Evolutionary conservation across 1,140 invertebrate genomes (phyloP).

Genomic region (Lepidotrigona ventralis): DNA sequence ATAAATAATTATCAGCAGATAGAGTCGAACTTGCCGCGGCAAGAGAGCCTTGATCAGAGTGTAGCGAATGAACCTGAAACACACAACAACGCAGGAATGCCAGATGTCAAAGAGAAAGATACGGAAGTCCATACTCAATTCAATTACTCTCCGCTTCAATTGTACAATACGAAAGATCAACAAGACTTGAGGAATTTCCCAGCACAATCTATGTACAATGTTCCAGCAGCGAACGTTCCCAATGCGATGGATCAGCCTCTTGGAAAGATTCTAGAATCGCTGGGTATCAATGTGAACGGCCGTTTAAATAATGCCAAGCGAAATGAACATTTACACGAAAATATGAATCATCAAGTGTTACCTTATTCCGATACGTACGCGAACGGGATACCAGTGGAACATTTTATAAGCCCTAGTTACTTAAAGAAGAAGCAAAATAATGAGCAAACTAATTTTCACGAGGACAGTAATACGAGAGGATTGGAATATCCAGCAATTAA

Average conservation of each 20-base stretch:
- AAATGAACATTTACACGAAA: background rate
- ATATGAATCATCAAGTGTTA: background rate
- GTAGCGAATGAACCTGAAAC: background rate
- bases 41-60: background rate
- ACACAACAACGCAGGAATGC: background rate
- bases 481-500: background rate
- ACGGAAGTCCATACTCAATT: background rate
- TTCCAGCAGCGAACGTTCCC: background rate
- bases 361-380: conserved; percentile 1
- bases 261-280: conserved; percentile 22
- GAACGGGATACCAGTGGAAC: conserved; percentile 23
- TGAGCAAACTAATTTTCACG: background rate
- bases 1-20: background rate
- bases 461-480: background rate
- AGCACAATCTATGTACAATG: background rate
- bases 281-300: conserved; percentile 16
- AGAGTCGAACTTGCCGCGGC: background rate
- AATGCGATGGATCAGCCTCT: conserved; percentile 35
- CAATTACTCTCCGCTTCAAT: background rate
- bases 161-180: background rate
- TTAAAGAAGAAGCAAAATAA: background rate
- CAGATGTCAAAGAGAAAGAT: background rate
- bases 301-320: background rate
- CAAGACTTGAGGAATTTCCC: background rate
- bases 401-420: conserved; percentile 24